Percentiles rank a stretch among this genome's conserved stretches.
phyloP scores from a whole-genome alignment of 2,113 vertebrate genomes.

The Urocynchramus pylzowi region DNA sequence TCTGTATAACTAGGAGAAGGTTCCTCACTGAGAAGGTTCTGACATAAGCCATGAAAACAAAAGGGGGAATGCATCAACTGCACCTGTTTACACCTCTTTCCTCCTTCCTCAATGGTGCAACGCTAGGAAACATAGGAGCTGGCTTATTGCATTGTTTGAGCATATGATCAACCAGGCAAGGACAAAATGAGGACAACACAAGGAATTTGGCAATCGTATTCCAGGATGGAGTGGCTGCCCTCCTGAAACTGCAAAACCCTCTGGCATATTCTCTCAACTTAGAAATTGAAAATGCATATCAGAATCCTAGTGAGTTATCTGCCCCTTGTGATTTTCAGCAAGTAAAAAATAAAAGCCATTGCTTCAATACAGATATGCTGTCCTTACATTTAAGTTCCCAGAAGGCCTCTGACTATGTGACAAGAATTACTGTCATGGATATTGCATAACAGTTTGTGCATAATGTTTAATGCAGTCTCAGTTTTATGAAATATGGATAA shows the following conservation, averaged over 20 bases:
- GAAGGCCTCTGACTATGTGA: not conserved
- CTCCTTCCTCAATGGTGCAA: not conserved
- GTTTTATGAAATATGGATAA: not conserved
- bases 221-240: not conserved
- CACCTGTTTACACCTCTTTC: not conserved
- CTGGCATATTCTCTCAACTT: not conserved
- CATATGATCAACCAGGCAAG: not conserved
- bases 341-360: not conserved
- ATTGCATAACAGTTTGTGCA: not conserved
- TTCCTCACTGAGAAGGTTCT: not conserved
- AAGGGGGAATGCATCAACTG: accelerated
- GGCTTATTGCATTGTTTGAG: not conserved
- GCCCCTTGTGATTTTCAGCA: not conserved
- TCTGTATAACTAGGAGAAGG: not conserved
- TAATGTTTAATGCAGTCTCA: not conserved
- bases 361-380: not conserved
- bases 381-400: slow-evolving; percentile 1
- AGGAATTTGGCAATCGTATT: not conserved
- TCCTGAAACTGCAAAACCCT: not conserved
- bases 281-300: slow-evolving; percentile 16
- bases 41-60: not conserved
- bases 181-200: not conserved
- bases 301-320: not conserved
- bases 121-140: accelerated
- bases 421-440: not conserved